Percentiles rank a stretch among this genome's conserved stretches.
Evolutionary conservation across 2,797 vertebrate genomes (phyloP).

Genomic region (Pipistrellus pipistrellus): DNA sequence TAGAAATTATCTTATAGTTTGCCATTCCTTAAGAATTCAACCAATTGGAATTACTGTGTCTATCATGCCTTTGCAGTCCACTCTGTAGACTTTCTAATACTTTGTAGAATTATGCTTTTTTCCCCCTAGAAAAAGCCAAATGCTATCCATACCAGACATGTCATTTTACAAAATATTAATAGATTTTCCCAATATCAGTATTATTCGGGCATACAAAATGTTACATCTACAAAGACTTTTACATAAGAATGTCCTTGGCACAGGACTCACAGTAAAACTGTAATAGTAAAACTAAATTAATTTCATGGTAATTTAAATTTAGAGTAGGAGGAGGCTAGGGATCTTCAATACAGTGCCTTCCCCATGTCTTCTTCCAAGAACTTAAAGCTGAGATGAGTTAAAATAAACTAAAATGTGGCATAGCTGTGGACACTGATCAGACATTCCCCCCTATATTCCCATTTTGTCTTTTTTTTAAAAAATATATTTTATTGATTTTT

Average conservation of each 20-base stretch:
- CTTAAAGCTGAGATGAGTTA: slow-evolving; percentile 28
- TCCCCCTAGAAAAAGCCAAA: slow-evolving; percentile 42
- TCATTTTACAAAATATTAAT: slow-evolving; percentile 75
- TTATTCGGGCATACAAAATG: slow-evolving; percentile 66
- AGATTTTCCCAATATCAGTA: slow-evolving; percentile 56
- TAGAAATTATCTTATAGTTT: not conserved
- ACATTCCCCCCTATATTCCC: not conserved
- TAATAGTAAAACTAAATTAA: slow-evolving; percentile 76
- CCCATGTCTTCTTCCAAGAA: slow-evolving; percentile 2
- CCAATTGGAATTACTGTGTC: not conserved
- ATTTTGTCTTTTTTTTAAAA: slow-evolving; percentile 43
- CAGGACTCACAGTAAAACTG: slow-evolving; percentile 43
- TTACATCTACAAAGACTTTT: slow-evolving; percentile 76
- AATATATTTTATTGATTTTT: too few relatives aligned
- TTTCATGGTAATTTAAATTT: slow-evolving; percentile 76
- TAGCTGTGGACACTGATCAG: not conserved
- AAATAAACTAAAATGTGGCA: not conserved
- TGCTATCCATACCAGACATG: not conserved
- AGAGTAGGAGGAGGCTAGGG: slow-evolving; percentile 51
- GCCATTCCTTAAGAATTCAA: not conserved
- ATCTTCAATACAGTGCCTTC: slow-evolving; percentile 26
- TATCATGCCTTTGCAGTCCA: not conserved
- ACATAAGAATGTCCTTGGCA: slow-evolving; percentile 71
- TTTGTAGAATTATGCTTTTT: slow-evolving; percentile 35
- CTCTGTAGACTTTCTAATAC: slow-evolving; percentile 10